Percentiles rank a stretch among this genome's conserved stretches.
Evolutionary conservation across 1,140 invertebrate genomes (phyloP).

Genomic region (Zaprionus capensis): DNA sequence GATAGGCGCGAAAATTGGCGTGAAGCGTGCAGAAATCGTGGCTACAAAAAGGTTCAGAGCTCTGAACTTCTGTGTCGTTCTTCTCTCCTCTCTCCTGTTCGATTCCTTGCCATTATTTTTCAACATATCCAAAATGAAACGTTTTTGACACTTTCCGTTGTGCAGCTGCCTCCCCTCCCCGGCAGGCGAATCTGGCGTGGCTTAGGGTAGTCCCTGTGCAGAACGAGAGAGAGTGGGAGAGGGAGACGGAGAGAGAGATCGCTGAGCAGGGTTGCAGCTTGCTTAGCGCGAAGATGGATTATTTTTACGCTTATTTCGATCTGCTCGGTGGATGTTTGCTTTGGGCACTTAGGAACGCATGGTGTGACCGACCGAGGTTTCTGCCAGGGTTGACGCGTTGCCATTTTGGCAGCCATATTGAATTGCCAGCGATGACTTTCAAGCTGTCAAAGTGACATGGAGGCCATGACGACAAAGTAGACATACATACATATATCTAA

Average conservation of each 20-base stretch:
- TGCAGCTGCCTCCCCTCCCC: constrained; percentile 10
- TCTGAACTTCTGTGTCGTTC: not conserved
- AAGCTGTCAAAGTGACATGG: constrained; percentile 9
- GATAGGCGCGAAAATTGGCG: constrained; percentile 80
- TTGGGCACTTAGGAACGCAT: constrained; percentile 80
- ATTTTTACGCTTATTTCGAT: constrained; percentile 81
- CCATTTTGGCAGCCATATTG: constrained; percentile 52
- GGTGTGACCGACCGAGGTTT: constrained; percentile 67
- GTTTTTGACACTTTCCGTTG: constrained; percentile 80
- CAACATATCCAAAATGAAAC: constrained; percentile 80
- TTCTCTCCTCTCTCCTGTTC: not conserved
- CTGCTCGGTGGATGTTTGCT: constrained; percentile 83
- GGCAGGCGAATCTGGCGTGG: constrained; percentile 41
- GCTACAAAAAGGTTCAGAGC: constrained; percentile 57
- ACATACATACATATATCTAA: constrained; percentile 19
- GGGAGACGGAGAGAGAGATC: constrained; percentile 1
- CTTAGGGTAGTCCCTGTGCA: constrained; percentile 36
- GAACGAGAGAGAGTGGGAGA: constrained; percentile 1
- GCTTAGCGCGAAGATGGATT: constrained; percentile 80
- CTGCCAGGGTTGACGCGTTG: constrained; percentile 26
- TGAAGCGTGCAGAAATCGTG: constrained; percentile 81
- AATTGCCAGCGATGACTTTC: constrained; percentile 33
- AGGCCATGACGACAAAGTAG: constrained; percentile 24
- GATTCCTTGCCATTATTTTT: constrained; percentile 71
- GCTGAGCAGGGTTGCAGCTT: constrained; percentile 57